Evolutionary conservation across 2,113 vertebrate species (phyloP), one percentile per base, ranked within the genome.

Genomic region (Mirza zaza): DNA sequence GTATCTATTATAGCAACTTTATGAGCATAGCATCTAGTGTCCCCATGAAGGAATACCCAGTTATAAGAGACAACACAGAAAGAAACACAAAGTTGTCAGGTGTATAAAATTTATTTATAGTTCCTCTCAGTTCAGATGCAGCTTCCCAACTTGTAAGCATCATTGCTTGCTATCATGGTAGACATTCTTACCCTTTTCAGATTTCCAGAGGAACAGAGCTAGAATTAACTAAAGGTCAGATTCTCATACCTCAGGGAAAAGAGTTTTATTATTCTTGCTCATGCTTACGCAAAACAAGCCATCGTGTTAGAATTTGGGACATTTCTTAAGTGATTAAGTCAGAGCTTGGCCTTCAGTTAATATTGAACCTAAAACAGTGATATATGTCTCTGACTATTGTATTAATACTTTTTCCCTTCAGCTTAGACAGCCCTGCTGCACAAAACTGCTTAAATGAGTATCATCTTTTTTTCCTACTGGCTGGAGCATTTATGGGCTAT

Each of bases 401-500:
- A 88, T 94, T 96, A 96, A 90, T 76, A 83, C 21, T 97, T 97
- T 96, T 89, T 52, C 90, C 0, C 89, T 98, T 96, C 71, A 98
- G 98, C 96, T 73, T 67, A 85, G 96, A 96, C 76, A 94, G 96
- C 67, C 94, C 95, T 93, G 81, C 48, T 92, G 84, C 94, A 68
- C 97, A 97, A 50, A 97, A 98, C 98, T 99, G 99, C 98, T 98
- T 99, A 92, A 99, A 99, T 48, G 99, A 99, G 65, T 98, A 99
- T 95, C 99, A 99, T 92, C 98, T 99, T 71, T 98, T 99, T 90
- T 98, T 99, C 25, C 97, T 99, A 0, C 98, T 99, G 96, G 98
- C 98, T 82, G 99, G 99, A 97, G 99, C 99, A 85, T 99, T 99
- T 97, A 98, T 99, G 96, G 99, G 99, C 91, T 99, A 99, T 92